A percentile compares a stretch with the other conserved stretches of the same genome.
Conservation (phyloP, 2,113 vertebrate species). For the Oryzias woworae region DNA sequence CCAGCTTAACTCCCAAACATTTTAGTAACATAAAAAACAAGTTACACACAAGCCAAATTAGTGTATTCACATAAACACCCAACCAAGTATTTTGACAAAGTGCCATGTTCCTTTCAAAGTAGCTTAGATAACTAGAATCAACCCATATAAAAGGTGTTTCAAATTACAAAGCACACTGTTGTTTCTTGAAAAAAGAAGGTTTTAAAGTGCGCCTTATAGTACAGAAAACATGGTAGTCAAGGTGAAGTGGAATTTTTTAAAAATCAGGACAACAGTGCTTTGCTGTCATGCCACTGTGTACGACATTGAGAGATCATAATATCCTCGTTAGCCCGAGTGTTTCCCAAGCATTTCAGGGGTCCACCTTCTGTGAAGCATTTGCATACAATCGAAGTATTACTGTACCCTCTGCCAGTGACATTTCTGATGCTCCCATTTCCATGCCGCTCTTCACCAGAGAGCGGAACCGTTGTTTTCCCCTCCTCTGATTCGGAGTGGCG, state of each 20-base stretch:
- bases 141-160: no score
- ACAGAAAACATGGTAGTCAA: constrained; percentile 57
- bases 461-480: constrained; percentile 24
- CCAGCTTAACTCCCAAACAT: no score
- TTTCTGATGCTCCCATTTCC: constrained; percentile 72
- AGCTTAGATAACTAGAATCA: no score
- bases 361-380: constrained; percentile 71
- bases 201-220: no score
- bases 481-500: constrained; percentile 18
- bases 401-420: constrained; percentile 65
- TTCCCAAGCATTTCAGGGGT: constrained; percentile 64
- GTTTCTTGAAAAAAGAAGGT: no score
- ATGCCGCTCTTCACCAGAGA: constrained; percentile 63
- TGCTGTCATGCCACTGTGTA: constrained; percentile 66
- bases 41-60: no score
- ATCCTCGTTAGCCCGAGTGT: constrained; percentile 74
- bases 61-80: no score
- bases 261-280: constrained; percentile 67
- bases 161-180: no score
- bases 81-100: no score
- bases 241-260: constrained; percentile 69
- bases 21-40: no score
- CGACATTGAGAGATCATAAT: constrained; percentile 69
- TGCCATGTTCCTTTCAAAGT: no score
- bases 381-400: constrained; percentile 75